A percentile compares a stretch with the other conserved stretches of the same genome.
Evolutionary conservation across 2,113 vertebrate genomes (phyloP).

Genomic region (Rhabdornis inornatus): DNA sequence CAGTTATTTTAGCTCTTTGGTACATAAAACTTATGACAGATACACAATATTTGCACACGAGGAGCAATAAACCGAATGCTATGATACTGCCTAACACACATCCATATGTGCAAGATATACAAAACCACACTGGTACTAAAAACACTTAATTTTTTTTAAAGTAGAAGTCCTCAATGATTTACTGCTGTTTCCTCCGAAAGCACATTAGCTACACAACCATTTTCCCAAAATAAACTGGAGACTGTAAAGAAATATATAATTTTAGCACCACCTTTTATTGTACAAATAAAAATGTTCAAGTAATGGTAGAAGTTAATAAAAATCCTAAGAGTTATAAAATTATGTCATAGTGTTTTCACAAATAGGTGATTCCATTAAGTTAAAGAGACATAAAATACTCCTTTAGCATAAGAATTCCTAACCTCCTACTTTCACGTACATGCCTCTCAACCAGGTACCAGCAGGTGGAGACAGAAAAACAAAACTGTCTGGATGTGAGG

Average conservation of each 20-base stretch:
- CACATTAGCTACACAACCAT: neutral
- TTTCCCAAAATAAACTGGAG: neutral
- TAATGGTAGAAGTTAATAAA: slow-evolving; percentile 13
- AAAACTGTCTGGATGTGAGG: neutral
- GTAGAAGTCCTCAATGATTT: neutral
- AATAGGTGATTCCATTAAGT: neutral
- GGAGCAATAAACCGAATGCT: neutral
- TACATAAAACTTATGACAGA: neutral
- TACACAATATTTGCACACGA: neutral
- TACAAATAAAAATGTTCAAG: slow-evolving; percentile 25
- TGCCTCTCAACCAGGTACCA: neutral
- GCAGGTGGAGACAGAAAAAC: slow-evolving; percentile 53
- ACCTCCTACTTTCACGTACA: neutral
- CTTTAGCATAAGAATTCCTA: neutral
- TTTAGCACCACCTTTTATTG: slow-evolving; percentile 35
- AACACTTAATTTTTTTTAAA: neutral
- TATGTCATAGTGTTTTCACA: neutral
- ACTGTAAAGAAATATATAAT: slow-evolving; percentile 24
- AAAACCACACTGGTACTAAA: neutral
- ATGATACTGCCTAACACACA: neutral
- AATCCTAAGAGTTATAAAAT: neutral
- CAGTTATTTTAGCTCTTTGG: neutral
- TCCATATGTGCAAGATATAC: neutral
- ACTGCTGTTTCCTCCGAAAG: neutral
- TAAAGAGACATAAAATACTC: neutral